Base-by-base conservation (phyloP, 2,797 vertebrate species). In the Mus caroli region DNA sequence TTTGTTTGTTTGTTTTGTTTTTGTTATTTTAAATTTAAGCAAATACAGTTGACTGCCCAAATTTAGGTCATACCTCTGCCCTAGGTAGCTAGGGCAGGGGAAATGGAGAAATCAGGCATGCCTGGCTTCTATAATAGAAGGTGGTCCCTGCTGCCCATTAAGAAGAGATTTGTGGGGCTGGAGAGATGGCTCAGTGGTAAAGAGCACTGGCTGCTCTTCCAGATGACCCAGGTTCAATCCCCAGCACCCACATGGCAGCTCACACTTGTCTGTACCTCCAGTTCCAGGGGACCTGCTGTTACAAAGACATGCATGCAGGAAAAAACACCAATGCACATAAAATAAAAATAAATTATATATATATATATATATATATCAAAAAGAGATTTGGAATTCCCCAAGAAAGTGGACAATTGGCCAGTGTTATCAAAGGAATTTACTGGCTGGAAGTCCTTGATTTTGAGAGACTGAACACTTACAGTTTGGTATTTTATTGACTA, bases 321-420 rank as follows among this genome's bases (percentile, higher is more conserved):
- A 71, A 71, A 71, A 69, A 17, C 34, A 69, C 34, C 67, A 69
- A 37, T 71, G 67, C 17, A 37, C n/a, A 37, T 71, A 71, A 71
- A 71, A 71, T 71, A 37, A 37, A 71, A 71, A 71, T 20, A 20
- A 69, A 71, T 19, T 67, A 50, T 50, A 50, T 50, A 50, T 50
- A 11, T 50, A 50, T 50, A 50, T 50, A 50, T 50, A n/a, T 43
- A 43, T 43, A 43, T 43, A 3, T 43, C 43, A 43, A 43, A 43
- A 43, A 43, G 43, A 43, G 43, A 43, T 43, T 43, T 86, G 28
- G 75, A 92, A 86, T 78, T 96, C 34, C 31, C 91, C 14, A 62
- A 93, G 71, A 88, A 89, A 93, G 75, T 6, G 28, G 46, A 95
- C 56, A 77, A 76, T 58, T 43, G 77, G 71, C 54, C 6, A 73